Percentiles rank a stretch among this genome's conserved stretches.
Conservation (phyloP, 2,113 vertebrate species). For the Ginglymostoma cirratum region DNA sequence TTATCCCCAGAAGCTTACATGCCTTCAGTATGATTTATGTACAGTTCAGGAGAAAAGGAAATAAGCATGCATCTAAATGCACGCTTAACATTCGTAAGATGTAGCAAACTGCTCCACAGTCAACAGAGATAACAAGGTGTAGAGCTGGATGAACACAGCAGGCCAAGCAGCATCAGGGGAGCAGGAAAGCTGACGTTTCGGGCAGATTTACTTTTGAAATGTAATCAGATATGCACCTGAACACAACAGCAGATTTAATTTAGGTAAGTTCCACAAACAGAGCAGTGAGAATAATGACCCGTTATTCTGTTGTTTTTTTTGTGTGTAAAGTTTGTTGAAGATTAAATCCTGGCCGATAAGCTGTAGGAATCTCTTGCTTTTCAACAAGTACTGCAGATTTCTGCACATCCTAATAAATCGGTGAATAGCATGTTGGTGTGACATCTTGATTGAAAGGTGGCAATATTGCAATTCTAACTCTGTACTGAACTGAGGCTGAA, state of each 20-base stretch:
- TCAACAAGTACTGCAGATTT: neutral
- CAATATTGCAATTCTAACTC: neutral
- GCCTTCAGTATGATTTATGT: neutral
- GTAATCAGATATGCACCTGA: neutral
- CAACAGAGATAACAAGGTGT: neutral
- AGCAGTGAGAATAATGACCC: neutral
- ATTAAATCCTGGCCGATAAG: neutral
- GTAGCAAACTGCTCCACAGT: neutral
- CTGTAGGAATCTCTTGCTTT: neutral
- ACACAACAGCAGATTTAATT: neutral
- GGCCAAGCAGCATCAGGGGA: too few species aligned
- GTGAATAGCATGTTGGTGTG: neutral
- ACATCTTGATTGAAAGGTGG: neutral
- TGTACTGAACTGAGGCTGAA: neutral
- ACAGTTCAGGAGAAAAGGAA: neutral
- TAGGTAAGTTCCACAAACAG: neutral
- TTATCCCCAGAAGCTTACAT: neutral
- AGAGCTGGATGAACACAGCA: too few species aligned
- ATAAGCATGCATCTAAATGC: neutral
- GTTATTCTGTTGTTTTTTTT: neutral
- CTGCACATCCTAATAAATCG: neutral
- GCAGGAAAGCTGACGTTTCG: too few species aligned
- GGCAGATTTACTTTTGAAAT: neutral
- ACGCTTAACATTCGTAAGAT: neutral
- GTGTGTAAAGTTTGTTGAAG: neutral